Percentiles rank a stretch among this genome's conserved stretches.
phyloP scores from a whole-genome alignment of 2,113 vertebrate genomes.

The Sitta europaea region DNA sequence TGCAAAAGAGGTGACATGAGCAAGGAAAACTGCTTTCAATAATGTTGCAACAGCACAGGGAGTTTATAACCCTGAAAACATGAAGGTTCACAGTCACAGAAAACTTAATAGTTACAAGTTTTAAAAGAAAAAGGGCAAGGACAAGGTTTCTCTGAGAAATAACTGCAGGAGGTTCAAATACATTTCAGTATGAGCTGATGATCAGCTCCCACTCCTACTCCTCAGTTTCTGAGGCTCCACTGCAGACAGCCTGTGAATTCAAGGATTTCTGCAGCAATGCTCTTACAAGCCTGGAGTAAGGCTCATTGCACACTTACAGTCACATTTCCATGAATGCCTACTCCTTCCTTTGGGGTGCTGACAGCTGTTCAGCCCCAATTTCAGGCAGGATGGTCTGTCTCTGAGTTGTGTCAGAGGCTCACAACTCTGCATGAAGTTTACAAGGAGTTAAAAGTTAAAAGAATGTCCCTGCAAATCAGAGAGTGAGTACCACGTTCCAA shows the following conservation, averaged over 20 bases:
- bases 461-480: not conserved
- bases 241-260: not conserved
- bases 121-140: not conserved
- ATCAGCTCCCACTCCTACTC: not conserved
- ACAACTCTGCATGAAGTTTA: not conserved
- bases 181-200: not conserved
- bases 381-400: not conserved
- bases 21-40: not conserved
- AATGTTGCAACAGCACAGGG: not conserved
- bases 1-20: not conserved
- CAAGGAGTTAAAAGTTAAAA: not conserved
- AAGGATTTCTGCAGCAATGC: not conserved
- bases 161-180: not conserved
- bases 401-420: not conserved
- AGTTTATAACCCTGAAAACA: constrained; percentile 26
- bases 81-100: not conserved
- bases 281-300: not conserved
- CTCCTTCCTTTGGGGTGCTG: not conserved
- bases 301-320: not conserved
- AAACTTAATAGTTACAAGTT: not conserved
- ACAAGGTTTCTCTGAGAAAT: not conserved
- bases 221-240: not conserved
- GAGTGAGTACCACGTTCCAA: not conserved
- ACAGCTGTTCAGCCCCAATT: not conserved
- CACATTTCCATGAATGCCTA: not conserved